phyloP scores from a whole-genome alignment of 2,888 invertebrate species.

The Carabus problematicus region DNA sequence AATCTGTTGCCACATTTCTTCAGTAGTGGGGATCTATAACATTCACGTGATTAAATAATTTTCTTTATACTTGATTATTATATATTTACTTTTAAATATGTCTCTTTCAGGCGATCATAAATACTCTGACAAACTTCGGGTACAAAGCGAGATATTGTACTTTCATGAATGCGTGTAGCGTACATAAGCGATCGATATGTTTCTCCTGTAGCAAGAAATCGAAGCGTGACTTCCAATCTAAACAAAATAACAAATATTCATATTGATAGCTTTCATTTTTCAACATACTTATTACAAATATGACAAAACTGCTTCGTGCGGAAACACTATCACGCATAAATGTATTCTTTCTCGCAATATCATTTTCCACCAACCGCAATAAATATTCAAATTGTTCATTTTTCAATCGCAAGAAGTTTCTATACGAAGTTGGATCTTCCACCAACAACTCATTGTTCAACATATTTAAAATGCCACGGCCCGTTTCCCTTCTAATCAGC shows the following conservation, averaged over 20 bases:
- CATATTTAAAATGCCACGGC: too few species aligned
- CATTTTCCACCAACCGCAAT: too few species aligned
- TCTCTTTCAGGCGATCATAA: slow-evolving; percentile 46
- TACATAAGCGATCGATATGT: slow-evolving; percentile 42
- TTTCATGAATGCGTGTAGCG: slow-evolving; percentile 43
- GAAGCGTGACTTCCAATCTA: slow-evolving; percentile 21
- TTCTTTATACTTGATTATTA: too few species aligned
- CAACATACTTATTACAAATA: background rate
- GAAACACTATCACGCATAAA: slow-evolving; percentile 12
- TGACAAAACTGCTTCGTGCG: background rate
- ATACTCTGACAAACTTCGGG: slow-evolving; percentile 48
- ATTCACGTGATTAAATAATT: slow-evolving; percentile 14
- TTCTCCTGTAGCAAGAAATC: slow-evolving; percentile 43
- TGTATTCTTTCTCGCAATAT: background rate
- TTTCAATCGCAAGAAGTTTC: slow-evolving; percentile 12
- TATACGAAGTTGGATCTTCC: slow-evolving; percentile 22
- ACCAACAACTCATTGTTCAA: slow-evolving; percentile 32
- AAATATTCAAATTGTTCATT: slow-evolving; percentile 7
- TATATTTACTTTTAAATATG: slow-evolving; percentile 28
- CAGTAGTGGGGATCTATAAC: slow-evolving; percentile 46
- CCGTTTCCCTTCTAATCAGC: too few species aligned
- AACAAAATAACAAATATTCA: slow-evolving; percentile 33
- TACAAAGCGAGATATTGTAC: slow-evolving; percentile 48
- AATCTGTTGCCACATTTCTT: slow-evolving; percentile 48
- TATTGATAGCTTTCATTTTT: background rate